Conservation (phyloP, 2,113 vertebrate genomes). For the Ophthalmolycus amberensis region DNA sequence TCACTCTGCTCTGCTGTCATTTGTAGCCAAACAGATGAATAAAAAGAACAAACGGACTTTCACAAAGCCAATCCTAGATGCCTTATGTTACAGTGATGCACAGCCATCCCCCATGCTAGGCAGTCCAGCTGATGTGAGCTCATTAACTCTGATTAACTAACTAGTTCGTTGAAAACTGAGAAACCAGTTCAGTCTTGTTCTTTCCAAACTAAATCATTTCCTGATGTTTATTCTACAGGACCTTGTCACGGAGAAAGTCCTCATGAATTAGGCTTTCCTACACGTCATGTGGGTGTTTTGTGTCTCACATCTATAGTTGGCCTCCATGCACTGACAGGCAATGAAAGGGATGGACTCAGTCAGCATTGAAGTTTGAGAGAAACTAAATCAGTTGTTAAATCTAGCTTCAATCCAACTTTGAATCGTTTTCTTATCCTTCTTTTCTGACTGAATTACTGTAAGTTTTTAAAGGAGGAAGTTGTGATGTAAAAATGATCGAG, state of each 20-base stretch:
- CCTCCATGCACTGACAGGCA: neutral
- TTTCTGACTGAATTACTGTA: too few species aligned
- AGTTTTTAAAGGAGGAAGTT: too few species aligned
- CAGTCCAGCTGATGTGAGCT: constrained; percentile 12
- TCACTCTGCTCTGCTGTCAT: constrained; percentile 7
- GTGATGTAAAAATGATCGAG: too few species aligned
- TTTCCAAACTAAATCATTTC: neutral
- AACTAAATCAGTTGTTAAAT: too few species aligned
- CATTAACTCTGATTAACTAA: neutral
- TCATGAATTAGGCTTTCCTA: neutral
- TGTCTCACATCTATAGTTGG: neutral
- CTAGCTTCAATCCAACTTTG: too few species aligned
- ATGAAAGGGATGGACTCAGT: neutral
- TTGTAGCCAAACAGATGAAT: constrained; percentile 46
- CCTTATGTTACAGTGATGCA: neutral
- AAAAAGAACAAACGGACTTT: constrained; percentile 29
- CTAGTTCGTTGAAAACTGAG: neutral
- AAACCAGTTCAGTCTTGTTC: neutral
- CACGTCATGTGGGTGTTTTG: neutral
- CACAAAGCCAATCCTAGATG: constrained; percentile 18
- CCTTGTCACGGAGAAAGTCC: neutral
- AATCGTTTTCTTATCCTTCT: too few species aligned
- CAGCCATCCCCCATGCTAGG: neutral
- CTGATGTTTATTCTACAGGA: neutral
- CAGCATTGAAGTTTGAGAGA: neutral